Conservation (phyloP, 2,797 vertebrate genomes). For the Garrulus glandarius region DNA sequence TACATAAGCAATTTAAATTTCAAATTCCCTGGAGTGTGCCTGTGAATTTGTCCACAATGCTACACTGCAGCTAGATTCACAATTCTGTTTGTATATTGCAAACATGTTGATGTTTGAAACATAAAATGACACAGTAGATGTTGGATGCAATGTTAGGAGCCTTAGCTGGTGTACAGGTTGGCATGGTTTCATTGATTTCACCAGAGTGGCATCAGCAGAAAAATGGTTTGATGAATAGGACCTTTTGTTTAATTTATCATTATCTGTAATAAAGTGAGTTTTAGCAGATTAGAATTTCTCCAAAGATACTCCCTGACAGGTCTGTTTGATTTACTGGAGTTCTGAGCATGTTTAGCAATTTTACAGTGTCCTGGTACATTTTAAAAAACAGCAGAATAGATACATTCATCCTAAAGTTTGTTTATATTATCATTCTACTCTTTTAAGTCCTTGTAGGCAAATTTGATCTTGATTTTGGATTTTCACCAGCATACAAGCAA, state of each 20-base stretch:
- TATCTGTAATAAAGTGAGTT: background rate
- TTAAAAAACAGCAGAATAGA: background rate
- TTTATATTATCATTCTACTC: background rate
- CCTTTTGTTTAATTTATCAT: background rate
- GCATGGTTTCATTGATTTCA: background rate
- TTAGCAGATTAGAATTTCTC: conserved; percentile 20
- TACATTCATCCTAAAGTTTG: background rate
- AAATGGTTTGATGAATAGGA: background rate
- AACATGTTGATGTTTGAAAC: background rate
- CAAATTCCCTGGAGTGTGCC: background rate
- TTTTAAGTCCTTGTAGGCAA: background rate
- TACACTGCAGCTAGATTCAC: background rate
- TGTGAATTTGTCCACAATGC: background rate
- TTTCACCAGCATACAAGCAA: background rate
- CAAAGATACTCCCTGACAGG: background rate
- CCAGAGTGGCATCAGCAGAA: background rate
- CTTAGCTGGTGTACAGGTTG: background rate
- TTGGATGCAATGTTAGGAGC: background rate
- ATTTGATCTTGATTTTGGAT: background rate
- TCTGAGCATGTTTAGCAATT: background rate
- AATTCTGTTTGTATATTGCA: background rate
- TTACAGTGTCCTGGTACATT: background rate
- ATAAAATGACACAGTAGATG: background rate
- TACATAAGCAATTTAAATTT: conserved; percentile 29
- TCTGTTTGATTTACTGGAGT: background rate